These are phyloP conservation scores for Orchesellides sinensis DNA, from an alignment of 2,888 invertebrate species.

Conservation along the genomic window DNA sequence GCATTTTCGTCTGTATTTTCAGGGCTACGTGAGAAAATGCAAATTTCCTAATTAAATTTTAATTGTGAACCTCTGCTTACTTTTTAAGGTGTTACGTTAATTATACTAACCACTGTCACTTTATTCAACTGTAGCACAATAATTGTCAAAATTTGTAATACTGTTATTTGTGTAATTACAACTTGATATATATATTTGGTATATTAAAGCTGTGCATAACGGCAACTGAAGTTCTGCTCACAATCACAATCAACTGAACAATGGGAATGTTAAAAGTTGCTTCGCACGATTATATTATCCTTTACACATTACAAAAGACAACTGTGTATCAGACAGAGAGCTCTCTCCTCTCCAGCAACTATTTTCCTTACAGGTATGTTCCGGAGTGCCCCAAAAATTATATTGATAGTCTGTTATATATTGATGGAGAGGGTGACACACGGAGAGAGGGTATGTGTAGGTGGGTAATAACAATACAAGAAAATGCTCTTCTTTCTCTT, in stretches of 20 bases:
- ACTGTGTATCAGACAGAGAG: too few relatives aligned
- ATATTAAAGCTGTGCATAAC: not conserved
- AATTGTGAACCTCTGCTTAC: not conserved
- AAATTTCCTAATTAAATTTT: not conserved
- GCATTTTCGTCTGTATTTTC: too few relatives aligned
- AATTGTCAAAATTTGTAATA: not conserved
- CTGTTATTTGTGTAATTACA: not conserved
- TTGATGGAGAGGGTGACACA: not conserved
- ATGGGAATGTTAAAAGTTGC: not conserved
- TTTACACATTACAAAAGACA: too few relatives aligned
- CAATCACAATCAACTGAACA: not conserved
- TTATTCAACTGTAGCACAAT: not conserved
- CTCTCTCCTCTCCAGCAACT: not conserved
- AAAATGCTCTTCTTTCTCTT: constrained; percentile 19
- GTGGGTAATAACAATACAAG: constrained; percentile 15
- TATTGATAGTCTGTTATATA: constrained; percentile 9
- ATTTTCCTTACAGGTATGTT: not conserved
- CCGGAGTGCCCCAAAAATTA: constrained; percentile 49
- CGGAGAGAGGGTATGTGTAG: not conserved
- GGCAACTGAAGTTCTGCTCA: not conserved
- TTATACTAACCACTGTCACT: not conserved
- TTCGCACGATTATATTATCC: not conserved
- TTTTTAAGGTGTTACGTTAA: not conserved
- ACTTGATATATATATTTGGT: not conserved
- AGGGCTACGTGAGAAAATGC: constrained; percentile 51